phyloP scores from a whole-genome alignment of 2,113 vertebrate species.

The Tetrax tetrax region DNA sequence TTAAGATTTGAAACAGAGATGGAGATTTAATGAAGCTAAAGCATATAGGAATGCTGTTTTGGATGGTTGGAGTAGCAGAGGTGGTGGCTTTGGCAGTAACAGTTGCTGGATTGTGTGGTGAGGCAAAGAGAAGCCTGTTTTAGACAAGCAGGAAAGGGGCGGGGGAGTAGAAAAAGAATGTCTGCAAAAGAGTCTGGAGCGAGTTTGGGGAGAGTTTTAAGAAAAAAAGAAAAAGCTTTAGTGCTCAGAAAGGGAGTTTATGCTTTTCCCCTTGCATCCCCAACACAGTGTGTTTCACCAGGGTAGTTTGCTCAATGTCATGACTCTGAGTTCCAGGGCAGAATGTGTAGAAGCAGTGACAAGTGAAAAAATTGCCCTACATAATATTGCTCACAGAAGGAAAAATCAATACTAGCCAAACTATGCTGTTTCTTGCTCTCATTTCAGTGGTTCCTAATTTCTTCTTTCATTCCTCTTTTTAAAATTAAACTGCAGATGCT shows the following conservation, averaged over 20 bases:
- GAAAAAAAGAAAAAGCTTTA: neutral
- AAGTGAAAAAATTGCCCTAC: constrained; percentile 53
- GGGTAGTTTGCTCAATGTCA: neutral
- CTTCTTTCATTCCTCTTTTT: neutral
- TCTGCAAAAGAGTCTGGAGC: neutral
- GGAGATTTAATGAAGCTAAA: neutral
- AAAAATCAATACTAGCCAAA: neutral
- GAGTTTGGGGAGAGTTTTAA: neutral
- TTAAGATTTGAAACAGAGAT: neutral
- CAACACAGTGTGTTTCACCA: neutral
- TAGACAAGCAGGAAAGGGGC: constrained; percentile 19
- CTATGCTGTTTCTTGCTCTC: neutral
- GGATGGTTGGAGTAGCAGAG: constrained; percentile 29
- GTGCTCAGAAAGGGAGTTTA: neutral
- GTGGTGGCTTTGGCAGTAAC: constrained; percentile 46
- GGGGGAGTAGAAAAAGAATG: constrained; percentile 41
- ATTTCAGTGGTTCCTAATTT: constrained; percentile 1
- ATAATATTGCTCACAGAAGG: neutral
- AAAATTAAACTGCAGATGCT: neutral
- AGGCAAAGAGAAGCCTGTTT: constrained; percentile 42
- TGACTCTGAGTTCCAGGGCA: neutral
- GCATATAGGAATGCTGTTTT: neutral
- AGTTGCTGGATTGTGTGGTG: constrained; percentile 58
- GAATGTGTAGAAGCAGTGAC: neutral
- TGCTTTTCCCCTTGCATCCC: neutral